Evolutionary conservation across 2,888 invertebrate genomes (phyloP).

Genomic region (Netelia fuscicornis): DNA sequence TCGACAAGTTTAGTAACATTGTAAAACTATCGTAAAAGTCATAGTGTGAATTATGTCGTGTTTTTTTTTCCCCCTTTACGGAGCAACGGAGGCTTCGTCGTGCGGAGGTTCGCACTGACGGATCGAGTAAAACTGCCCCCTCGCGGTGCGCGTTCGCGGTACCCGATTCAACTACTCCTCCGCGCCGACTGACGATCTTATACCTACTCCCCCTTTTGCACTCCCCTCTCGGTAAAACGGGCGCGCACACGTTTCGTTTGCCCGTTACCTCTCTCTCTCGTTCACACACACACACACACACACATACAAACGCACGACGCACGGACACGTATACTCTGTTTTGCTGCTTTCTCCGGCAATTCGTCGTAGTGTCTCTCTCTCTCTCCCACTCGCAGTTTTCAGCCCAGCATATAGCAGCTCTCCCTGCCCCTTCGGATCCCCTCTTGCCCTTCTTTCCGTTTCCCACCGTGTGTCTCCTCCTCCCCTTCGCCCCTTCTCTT

Average conservation of each 20-base stretch:
- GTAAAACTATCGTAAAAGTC: constrained; percentile 8
- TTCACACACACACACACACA: constrained; percentile 51
- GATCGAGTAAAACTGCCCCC: constrained; percentile 78
- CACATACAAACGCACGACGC: constrained; percentile 65
- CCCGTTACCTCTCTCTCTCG: constrained; percentile 58
- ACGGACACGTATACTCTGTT: constrained; percentile 60
- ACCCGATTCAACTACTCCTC: constrained; percentile 78
- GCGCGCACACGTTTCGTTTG: constrained; percentile 55
- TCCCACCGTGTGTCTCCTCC: constrained; percentile 43
- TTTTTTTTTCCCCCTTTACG: not conserved
- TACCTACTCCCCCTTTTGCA: constrained; percentile 74
- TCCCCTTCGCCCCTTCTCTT: constrained; percentile 62
- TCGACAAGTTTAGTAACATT: not conserved
- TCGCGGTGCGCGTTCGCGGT: constrained; percentile 77
- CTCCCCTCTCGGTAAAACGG: constrained; percentile 54
- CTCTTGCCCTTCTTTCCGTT: constrained; percentile 69
- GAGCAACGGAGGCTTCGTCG: constrained; percentile 29
- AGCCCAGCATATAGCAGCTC: constrained; percentile 40
- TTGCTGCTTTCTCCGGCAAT: constrained; percentile 44
- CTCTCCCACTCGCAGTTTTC: constrained; percentile 64
- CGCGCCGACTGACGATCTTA: constrained; percentile 73
- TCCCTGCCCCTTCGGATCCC: constrained; percentile 71
- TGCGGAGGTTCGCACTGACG: constrained; percentile 8
- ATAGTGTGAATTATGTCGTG: constrained; percentile 26
- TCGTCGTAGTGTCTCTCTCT: constrained; percentile 70